These are phyloP conservation scores for Cyprinella venusta DNA, from an alignment of 2,797 vertebrate species.

Conservation along the genomic window DNA sequence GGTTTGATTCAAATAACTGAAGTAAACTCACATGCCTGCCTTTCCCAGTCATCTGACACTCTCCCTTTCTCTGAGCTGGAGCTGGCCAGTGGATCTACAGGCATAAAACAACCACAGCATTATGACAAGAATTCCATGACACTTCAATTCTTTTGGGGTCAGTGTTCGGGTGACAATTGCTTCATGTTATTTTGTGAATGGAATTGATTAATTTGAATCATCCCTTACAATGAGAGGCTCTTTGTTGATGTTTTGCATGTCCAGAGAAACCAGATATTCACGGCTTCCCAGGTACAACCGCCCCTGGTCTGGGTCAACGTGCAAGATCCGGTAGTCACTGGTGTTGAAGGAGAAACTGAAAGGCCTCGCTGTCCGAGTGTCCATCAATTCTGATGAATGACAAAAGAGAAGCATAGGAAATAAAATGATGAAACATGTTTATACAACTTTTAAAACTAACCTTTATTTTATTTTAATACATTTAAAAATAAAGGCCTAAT, in stretches of 20 bases:
- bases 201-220: not conserved
- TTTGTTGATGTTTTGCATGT: conserved; percentile 89
- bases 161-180: not conserved
- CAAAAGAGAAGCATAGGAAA: not conserved
- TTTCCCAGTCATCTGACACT: conserved; percentile 87
- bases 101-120: conserved; percentile 18
- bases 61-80: conserved; percentile 80
- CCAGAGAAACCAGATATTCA: conserved; percentile 86
- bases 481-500: not conserved
- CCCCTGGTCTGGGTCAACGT: conserved; percentile 88
- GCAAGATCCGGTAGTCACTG: conserved; percentile 86
- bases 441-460: not conserved
- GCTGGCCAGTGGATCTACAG: conserved; percentile 85
- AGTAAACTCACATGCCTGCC: conserved; percentile 78
- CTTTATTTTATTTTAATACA: not conserved
- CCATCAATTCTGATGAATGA: conserved; percentile 79
- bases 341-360: conserved; percentile 89
- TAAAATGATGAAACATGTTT: not conserved
- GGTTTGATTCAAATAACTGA: conserved; percentile 3
- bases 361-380: conserved; percentile 81
- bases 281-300: conserved; percentile 85
- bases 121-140: conserved; percentile 5
- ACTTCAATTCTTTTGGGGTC: not conserved
- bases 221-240: conserved; percentile 85
- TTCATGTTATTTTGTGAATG: not conserved